phyloP scores from a whole-genome alignment of 1,140 invertebrate genomes.

The Pseudomyrmex flavicornis region DNA sequence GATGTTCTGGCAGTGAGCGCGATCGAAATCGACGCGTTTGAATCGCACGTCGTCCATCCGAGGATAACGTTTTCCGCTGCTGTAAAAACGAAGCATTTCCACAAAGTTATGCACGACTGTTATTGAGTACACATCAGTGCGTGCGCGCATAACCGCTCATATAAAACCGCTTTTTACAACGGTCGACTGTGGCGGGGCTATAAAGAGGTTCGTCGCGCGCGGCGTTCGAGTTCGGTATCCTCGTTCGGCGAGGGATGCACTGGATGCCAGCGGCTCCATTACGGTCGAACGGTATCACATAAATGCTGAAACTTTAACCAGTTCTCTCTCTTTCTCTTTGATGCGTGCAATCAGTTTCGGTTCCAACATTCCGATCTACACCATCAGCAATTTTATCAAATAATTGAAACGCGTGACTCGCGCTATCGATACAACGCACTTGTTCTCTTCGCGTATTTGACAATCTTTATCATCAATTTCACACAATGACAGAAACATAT shows the following conservation, averaged over 20 bases:
- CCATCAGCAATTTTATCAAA: constrained; percentile 27
- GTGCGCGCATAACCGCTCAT: constrained; percentile 27
- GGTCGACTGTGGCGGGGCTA: background rate
- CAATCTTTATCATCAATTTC: constrained; percentile 22
- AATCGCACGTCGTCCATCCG: constrained; percentile 37
- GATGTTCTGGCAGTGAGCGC: constrained; percentile 8
- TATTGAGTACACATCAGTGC: constrained; percentile 30
- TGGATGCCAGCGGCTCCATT: constrained; percentile 24
- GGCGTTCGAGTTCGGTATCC: constrained; percentile 15
- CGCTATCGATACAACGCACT: background rate
- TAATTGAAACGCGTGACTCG: constrained; percentile 42
- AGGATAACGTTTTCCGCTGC: constrained; percentile 29
- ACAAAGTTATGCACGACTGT: constrained; percentile 10
- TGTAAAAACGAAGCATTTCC: constrained; percentile 37
- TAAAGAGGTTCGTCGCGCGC: constrained; percentile 27
- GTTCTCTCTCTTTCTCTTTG: constrained; percentile 12
- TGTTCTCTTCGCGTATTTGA: background rate
- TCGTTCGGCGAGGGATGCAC: background rate
- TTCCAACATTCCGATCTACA: constrained; percentile 7
- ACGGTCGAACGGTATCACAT: constrained; percentile 20
- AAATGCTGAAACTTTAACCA: constrained; percentile 35
- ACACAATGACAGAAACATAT: constrained; percentile 6
- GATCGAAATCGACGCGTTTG: constrained; percentile 16
- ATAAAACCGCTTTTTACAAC: constrained; percentile 41
- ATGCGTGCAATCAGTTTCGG: background rate